Base-by-base conservation (phyloP, 2,888 invertebrate species). In the Cheiracanthium punctorium region DNA sequence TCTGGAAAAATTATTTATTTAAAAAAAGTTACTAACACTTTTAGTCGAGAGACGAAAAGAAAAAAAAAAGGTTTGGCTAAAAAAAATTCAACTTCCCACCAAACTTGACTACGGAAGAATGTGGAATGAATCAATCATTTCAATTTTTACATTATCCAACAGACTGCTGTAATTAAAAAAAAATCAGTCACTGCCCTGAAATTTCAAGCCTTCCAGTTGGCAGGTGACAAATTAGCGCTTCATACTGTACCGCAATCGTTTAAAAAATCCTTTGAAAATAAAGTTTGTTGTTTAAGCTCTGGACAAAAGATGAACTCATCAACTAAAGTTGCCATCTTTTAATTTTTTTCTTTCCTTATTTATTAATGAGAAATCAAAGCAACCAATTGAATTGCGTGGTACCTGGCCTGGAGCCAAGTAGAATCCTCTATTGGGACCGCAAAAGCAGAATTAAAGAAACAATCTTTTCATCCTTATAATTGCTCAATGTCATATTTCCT, bases 311-410 rank as follows among this genome's bases (percentile, higher is more conserved):
- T 24, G 58, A 58, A 58, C 58, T 58, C 58, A 58, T 58, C 58
- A 58, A 58, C n/a, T 5, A 58, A 48, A 48, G 17, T 10, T 17
- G 43, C 43, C 37, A 37, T 37, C 37, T 37, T 12, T 5, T 8
- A 17, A 7, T 37, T 37, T 37, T 37, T 37, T 48, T 58, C 24
- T 2, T 58, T 24, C 1, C 58, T 24, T 58, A 58, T 24, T 58
- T 58, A 58, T 58, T 71, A 71, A 71, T 71, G 71, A 71, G 43
- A 71, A 33, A 75, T 75, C 33, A 75, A 75, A 75, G n/a, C 75
- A 64, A 17, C 20, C 29, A 58, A 28, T 58, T 64, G 65, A 41
- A 75, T 33, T 65, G 41, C 33, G 17, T 32, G 64, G 20, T 29
- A 37, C 33, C 33, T 75, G 75, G 65, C 64, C 75, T 28, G 28